A percentile compares a stretch with the other conserved stretches of the same genome.
These are phyloP conservation scores for Pantherophis alleghaniensis DNA, from an alignment of 2,797 vertebrate genomes.

Conservation along the genomic window DNA sequence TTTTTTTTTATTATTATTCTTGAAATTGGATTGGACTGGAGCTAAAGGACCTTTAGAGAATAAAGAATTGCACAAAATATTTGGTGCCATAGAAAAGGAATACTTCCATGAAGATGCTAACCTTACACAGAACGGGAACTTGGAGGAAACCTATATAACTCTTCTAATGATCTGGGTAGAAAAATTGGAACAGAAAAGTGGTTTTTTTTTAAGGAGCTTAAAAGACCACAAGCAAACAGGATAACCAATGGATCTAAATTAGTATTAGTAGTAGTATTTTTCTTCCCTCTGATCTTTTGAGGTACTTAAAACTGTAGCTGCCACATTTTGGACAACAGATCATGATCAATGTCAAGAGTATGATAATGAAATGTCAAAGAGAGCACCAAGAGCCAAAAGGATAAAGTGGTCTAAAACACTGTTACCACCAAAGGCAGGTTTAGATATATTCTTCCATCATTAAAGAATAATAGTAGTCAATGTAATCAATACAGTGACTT, in stretches of 20 bases:
- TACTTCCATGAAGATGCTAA: background rate
- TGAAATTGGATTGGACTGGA: background rate
- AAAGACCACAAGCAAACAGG: background rate
- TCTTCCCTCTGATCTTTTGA: background rate
- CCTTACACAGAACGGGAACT: background rate
- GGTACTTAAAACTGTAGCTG: background rate
- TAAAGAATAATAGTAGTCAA: background rate
- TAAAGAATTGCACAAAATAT: background rate
- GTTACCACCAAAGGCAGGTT: background rate
- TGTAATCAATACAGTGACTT: background rate
- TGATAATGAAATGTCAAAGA: background rate
- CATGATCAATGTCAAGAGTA: background rate
- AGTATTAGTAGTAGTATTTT: background rate
- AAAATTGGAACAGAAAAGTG: background rate
- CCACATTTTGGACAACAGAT: background rate
- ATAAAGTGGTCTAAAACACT: background rate
- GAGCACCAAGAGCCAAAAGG: background rate
- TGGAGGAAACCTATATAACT: background rate
- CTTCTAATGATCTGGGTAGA: background rate
- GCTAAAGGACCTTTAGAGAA: background rate
- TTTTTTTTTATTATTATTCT: background rate
- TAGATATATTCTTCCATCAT: background rate
- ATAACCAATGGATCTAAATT: background rate
- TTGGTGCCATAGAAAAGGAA: background rate
- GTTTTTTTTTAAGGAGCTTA: background rate